A percentile compares a stretch with the other conserved stretches of the same genome.
Evolutionary conservation across 1,140 invertebrate species (phyloP).

Genomic region (Drosophila asahinai): DNA sequence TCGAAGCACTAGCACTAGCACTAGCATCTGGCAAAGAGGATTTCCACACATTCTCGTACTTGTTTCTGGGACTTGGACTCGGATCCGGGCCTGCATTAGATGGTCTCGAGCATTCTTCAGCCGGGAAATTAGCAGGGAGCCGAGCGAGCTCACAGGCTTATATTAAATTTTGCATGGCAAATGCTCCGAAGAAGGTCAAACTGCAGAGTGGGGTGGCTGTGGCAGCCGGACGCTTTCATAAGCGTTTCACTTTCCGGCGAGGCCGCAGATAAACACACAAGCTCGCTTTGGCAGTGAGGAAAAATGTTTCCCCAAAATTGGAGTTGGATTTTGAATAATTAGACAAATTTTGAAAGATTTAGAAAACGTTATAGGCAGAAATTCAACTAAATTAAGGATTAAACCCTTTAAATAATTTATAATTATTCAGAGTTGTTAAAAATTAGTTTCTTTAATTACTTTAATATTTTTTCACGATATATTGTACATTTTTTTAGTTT

Average conservation of each 20-base stretch:
- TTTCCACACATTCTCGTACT: conserved; percentile 38
- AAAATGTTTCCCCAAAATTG: not conserved
- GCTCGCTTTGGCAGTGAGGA: not conserved
- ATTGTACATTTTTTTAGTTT: too few relatives aligned
- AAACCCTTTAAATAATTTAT: too few relatives aligned
- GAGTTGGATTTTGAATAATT: not conserved
- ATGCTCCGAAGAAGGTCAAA: conserved; percentile 58
- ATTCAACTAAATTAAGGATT: too few relatives aligned
- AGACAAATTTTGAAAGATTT: not conserved
- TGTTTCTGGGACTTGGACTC: conserved; percentile 14
- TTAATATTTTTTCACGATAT: too few relatives aligned
- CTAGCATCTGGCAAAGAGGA: conserved; percentile 18
- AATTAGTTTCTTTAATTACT: too few relatives aligned
- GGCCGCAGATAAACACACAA: conserved; percentile 66
- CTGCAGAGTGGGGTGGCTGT: conserved; percentile 1
- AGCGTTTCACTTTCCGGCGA: conserved; percentile 79
- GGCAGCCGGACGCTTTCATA: conserved; percentile 67
- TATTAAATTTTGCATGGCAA: conserved; percentile 74
- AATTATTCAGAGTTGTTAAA: too few relatives aligned
- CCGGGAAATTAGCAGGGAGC: conserved; percentile 62
- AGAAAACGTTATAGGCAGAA: too few relatives aligned
- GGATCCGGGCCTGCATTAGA: conserved; percentile 51
- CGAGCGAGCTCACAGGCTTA: conserved; percentile 40
- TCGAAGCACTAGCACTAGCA: conserved; percentile 11
- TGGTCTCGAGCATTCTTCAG: conserved; percentile 67